A percentile compares a stretch with the other conserved stretches of the same genome.
phyloP scores from a whole-genome alignment of 2,113 vertebrate species.

The Chelonoidis abingdonii region DNA sequence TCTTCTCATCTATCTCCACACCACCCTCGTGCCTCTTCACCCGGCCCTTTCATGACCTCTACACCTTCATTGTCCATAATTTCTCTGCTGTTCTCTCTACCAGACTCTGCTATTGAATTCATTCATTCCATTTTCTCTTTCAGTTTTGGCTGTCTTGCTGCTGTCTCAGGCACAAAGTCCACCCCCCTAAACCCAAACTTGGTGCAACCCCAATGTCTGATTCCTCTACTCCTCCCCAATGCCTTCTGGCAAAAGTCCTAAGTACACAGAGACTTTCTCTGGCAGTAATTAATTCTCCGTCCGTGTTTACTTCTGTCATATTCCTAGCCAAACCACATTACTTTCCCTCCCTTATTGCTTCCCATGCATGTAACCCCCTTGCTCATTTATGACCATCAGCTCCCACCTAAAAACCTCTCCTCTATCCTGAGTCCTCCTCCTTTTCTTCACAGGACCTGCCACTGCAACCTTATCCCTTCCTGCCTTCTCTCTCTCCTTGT shows the following conservation, averaged over 20 bases:
- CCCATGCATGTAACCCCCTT: not conserved
- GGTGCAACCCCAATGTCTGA: not conserved
- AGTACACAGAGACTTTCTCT: not conserved
- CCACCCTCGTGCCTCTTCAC: constrained; percentile 22
- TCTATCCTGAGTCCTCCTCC: not conserved
- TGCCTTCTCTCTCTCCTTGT: not conserved
- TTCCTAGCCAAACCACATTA: not conserved
- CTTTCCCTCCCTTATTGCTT: not conserved
- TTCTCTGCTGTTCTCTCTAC: not conserved
- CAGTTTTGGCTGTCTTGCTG: not conserved
- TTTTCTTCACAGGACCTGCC: not conserved
- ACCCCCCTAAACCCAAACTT: not conserved
- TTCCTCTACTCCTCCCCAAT: not conserved
- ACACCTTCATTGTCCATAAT: not conserved
- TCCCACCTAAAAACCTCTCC: not conserved
- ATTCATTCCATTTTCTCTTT: not conserved
- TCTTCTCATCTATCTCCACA: constrained; percentile 14
- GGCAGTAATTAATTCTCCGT: not conserved
- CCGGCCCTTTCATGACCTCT: not conserved
- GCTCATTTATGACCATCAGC: not conserved
- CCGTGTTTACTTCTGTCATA: not conserved
- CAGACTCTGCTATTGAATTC: not conserved
- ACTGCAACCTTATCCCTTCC: not conserved
- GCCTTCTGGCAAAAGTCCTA: not conserved
- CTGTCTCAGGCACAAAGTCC: not conserved